Percentiles rank a stretch among this genome's conserved stretches.
Conservation (phyloP, 2,797 vertebrate genomes). For the Gambusia yucatana region DNA sequence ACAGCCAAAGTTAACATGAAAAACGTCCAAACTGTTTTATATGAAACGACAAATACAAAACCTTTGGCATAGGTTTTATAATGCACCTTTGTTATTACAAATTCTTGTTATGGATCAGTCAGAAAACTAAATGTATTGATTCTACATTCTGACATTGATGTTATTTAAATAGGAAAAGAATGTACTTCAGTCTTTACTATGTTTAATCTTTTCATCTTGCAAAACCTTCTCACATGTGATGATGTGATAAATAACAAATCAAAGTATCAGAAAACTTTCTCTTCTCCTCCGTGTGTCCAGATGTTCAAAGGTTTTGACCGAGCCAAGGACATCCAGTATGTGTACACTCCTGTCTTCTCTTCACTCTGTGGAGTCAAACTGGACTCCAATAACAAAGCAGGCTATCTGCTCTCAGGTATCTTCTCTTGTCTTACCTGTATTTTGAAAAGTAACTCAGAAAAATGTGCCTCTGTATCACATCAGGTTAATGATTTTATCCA, state of each 20-base stretch:
- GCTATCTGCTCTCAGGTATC: slow-evolving; percentile 94
- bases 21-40: neutral
- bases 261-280: neutral
- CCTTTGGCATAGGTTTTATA: neutral
- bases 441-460: neutral
- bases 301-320: slow-evolving; percentile 97
- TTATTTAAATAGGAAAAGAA: neutral
- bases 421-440: neutral
- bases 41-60: neutral
- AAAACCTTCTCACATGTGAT: neutral
- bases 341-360: slow-evolving; percentile 91
- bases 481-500: neutral
- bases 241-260: neutral
- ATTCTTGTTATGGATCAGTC: neutral
- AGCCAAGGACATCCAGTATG: slow-evolving; percentile 89
- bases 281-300: slow-evolving; percentile 70
- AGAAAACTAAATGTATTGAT: neutral
- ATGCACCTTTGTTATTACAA: neutral
- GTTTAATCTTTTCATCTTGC: neutral
- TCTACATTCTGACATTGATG: neutral
- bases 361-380: slow-evolving; percentile 91
- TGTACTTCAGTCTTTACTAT: neutral
- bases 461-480: neutral
- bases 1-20: neutral
- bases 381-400: slow-evolving; percentile 89